Conservation (phyloP, 2,797 vertebrate genomes). For the Benthosema pterotum region DNA sequence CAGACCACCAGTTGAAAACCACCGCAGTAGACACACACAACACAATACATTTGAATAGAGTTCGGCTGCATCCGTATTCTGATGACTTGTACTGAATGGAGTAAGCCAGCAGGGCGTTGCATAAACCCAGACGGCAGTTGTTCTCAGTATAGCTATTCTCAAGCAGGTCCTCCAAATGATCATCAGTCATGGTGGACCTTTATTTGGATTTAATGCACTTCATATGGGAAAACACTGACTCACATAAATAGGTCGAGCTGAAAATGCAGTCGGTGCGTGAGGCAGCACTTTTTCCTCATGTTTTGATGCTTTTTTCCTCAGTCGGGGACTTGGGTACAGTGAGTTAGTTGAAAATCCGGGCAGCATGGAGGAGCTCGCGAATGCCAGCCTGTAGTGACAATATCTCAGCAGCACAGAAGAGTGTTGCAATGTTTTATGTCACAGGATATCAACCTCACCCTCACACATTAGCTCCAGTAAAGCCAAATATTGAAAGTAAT, state of each 20-base stretch:
- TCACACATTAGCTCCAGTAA: no score
- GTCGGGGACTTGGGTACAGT: neutral
- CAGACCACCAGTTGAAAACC: no score
- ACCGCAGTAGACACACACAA: no score
- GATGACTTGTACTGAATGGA: slow-evolving; percentile 20
- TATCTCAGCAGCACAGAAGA: neutral
- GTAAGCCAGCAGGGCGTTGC: slow-evolving; percentile 12
- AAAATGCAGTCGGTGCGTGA: slow-evolving; percentile 16
- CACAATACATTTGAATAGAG: neutral
- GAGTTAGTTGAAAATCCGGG: neutral
- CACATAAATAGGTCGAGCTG: slow-evolving; percentile 15
- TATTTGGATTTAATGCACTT: slow-evolving; percentile 25
- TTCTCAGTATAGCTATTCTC: neutral
- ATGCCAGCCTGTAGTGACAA: slow-evolving; percentile 13
- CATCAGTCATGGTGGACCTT: slow-evolving; percentile 11
- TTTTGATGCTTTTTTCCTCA: neutral
- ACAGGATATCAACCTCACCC: no score
- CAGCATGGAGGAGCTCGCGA: neutral
- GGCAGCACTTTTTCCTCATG: slow-evolving; percentile 2
- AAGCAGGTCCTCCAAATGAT: slow-evolving; percentile 20
- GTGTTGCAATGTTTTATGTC: neutral
- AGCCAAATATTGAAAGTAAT: no score
- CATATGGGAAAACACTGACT: slow-evolving; percentile 25
- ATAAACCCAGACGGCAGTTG: slow-evolving; percentile 16
- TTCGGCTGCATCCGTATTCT: neutral